A percentile compares a stretch with the other conserved stretches of the same genome.
Conservation (phyloP, 2,113 vertebrate genomes). For the Ivindomyrus marchei region DNA sequence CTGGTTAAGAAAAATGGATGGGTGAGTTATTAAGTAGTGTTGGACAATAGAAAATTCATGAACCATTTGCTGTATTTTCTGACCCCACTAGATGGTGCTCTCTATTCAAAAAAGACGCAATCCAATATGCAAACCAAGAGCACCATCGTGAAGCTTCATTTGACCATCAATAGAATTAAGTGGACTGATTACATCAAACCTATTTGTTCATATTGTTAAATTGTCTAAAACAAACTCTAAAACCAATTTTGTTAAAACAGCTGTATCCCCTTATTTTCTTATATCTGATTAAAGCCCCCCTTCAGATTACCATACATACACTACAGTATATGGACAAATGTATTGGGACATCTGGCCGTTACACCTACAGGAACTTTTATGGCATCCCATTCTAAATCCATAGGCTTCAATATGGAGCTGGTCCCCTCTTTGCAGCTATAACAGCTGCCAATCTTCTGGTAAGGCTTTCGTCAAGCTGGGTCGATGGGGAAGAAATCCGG, state of each 20-base stretch:
- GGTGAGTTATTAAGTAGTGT: not conserved
- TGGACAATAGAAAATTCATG: not conserved
- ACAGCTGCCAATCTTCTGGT: too few species aligned
- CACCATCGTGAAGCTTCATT: too few species aligned
- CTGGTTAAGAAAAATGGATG: not conserved
- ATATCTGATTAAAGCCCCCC: not conserved
- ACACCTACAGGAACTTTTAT: too few species aligned
- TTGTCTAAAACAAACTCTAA: not conserved
- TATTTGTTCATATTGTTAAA: not conserved
- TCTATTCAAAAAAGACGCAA: too few species aligned
- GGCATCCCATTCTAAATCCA: too few species aligned
- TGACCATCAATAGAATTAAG: not conserved
- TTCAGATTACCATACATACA: not conserved
- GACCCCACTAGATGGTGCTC: not conserved
- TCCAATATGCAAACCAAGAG: too few species aligned
- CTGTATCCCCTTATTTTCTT: not conserved
- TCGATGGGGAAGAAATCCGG: too few species aligned
- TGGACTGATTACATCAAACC: not conserved
- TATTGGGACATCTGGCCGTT: too few species aligned
- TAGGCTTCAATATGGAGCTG: too few species aligned
- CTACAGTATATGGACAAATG: too few species aligned
- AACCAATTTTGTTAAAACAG: not conserved
- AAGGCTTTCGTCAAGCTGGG: too few species aligned
- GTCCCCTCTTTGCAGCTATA: too few species aligned
- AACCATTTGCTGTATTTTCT: not conserved